A percentile compares a stretch with the other conserved stretches of the same genome.
Evolutionary conservation across 2,113 vertebrate species (phyloP).

Genomic region (Hystrix cristata): DNA sequence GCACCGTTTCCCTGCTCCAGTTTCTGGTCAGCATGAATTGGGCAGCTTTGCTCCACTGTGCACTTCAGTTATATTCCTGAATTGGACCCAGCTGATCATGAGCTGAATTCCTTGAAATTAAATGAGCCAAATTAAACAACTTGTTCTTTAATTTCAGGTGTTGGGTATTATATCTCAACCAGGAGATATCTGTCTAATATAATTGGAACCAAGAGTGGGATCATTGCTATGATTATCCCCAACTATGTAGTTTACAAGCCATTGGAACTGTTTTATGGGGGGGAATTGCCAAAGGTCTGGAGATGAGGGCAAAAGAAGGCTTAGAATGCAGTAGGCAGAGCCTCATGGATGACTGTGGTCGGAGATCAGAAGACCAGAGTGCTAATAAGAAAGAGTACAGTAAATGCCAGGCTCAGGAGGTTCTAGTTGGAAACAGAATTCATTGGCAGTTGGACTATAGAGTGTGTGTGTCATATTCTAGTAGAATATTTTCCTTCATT

Average conservation of each 20-base stretch:
- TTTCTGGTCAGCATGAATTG: not conserved
- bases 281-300: not conserved
- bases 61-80: not conserved
- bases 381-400: not conserved
- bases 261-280: not conserved
- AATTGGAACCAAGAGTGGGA: not conserved
- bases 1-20: not conserved
- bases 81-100: not conserved
- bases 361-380: not conserved
- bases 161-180: not conserved
- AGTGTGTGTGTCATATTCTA: not conserved
- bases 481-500: not conserved
- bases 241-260: not conserved
- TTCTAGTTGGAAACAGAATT: not conserved
- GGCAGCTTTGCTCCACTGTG: not conserved
- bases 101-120: not conserved
- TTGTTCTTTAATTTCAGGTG: not conserved
- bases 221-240: not conserved
- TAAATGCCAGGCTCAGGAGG: not conserved
- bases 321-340: not conserved
- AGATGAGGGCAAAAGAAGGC: not conserved
- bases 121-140: not conserved
- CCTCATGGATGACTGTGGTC: not conserved
- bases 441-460: not conserved
- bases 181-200: not conserved